Percentiles rank a stretch among this genome's conserved stretches.
phyloP scores from a whole-genome alignment of 2,888 invertebrate species.

The Hemicrepidius hirtus region DNA sequence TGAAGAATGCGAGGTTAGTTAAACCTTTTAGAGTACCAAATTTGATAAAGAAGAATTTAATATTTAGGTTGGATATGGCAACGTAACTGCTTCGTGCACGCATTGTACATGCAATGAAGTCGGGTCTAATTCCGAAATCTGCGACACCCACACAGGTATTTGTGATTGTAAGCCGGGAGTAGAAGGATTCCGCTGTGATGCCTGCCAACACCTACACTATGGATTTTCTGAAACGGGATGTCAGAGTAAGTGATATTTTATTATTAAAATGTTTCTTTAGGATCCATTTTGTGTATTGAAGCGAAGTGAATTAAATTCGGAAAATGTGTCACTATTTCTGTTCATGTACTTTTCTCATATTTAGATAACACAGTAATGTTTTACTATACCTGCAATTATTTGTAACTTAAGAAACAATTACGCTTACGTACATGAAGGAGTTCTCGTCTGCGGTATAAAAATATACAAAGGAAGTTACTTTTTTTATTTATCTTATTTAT shows the following conservation, averaged over 20 bases:
- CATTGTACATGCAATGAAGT: slow-evolving; percentile 84
- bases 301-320: slow-evolving; percentile 2
- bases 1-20: slow-evolving; percentile 76
- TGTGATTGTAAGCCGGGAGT: slow-evolving; percentile 88
- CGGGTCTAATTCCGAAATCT: slow-evolving; percentile 81
- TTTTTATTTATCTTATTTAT: no score
- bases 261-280: neutral
- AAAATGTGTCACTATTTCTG: no score
- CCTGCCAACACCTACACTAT: slow-evolving; percentile 82
- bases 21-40: slow-evolving; percentile 10
- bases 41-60: neutral
- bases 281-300: no score
- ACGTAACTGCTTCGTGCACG: slow-evolving; percentile 86
- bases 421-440: no score
- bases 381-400: no score
- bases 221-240: slow-evolving; percentile 81
- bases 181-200: slow-evolving; percentile 84
- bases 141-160: slow-evolving; percentile 85
- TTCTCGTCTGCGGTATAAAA: no score
- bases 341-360: no score
- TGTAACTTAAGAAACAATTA: no score
- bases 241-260: slow-evolving; percentile 76
- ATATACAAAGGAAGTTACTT: no score
- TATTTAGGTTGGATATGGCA: slow-evolving; percentile 79
- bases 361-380: no score